A percentile compares a stretch with the other conserved stretches of the same genome.
Evolutionary conservation across 2,888 invertebrate species (phyloP).

Genomic region (Lasioglossum morio): DNA sequence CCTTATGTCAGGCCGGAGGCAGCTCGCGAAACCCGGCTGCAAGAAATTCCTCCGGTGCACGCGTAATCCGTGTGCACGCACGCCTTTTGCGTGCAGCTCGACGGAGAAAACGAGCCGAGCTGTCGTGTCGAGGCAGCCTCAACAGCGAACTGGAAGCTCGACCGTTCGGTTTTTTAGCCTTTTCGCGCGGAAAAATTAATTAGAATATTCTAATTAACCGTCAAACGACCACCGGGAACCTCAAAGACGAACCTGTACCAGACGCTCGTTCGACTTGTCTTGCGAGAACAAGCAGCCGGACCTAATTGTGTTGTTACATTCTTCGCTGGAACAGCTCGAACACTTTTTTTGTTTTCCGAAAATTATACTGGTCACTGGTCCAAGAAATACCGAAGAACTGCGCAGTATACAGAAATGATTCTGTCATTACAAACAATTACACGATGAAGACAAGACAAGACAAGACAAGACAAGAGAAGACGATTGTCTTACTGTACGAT

Average conservation of each 20-base stretch:
- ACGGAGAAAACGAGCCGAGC: constrained; percentile 32
- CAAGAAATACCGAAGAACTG: background rate
- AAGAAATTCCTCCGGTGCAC: constrained; percentile 60
- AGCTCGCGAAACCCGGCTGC: constrained; percentile 59
- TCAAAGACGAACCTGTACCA: background rate
- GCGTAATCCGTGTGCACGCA: constrained; percentile 50
- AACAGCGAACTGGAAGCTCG: background rate
- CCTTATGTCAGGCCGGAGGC: constrained; percentile 57
- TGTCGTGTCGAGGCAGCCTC: background rate
- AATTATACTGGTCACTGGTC: background rate
- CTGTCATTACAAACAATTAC: background rate
- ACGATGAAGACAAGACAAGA: too few relatives aligned
- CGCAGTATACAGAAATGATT: too few relatives aligned
- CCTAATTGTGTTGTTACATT: background rate
- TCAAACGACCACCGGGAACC: background rate
- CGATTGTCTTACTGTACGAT: background rate
- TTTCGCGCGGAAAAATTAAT: background rate
- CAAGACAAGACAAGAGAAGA: too few relatives aligned
- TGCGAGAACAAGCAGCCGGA: background rate
- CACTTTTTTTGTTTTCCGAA: background rate
- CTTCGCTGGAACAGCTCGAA: background rate
- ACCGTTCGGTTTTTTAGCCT: background rate
- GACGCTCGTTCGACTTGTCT: background rate
- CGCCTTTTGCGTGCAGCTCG: constrained; percentile 16
- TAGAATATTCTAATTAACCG: constrained; percentile 4